Percentiles rank a stretch among this genome's conserved stretches.
Evolutionary conservation across 2,113 vertebrate genomes (phyloP).

Genomic region (Oxygymnocypris stewartii): DNA sequence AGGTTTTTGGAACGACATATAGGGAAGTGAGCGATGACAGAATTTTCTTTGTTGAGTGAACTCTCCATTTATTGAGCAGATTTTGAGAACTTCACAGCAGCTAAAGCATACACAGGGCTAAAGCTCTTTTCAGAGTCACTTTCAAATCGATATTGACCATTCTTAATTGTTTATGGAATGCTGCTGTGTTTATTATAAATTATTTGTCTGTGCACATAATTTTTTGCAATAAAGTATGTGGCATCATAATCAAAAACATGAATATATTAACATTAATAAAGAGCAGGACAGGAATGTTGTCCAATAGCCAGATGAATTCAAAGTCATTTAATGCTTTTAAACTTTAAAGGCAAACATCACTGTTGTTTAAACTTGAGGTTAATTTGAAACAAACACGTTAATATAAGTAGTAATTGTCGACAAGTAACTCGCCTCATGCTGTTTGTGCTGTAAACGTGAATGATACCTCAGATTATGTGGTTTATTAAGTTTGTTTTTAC

Average conservation of each 20-base stretch:
- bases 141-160: background rate
- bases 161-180: background rate
- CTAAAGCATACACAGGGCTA: background rate
- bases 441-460: background rate
- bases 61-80: background rate
- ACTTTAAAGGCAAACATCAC: background rate
- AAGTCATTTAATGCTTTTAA: background rate
- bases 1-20: background rate
- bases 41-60: background rate
- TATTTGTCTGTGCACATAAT: background rate
- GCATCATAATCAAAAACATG: too few relatives aligned
- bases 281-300: background rate
- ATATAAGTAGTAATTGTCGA: background rate
- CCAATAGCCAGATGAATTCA: background rate
- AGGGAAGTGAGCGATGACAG: background rate
- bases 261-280: too few relatives aligned
- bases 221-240: too few relatives aligned
- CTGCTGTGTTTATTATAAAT: background rate
- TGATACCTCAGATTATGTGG: background rate
- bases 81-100: background rate
- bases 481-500: background rate
- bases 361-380: background rate
- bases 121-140: background rate
- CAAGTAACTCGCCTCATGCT: background rate
- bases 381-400: background rate